These are phyloP conservation scores for Gila robusta DNA, from an alignment of 2,797 vertebrate species.

Conservation along the genomic window DNA sequence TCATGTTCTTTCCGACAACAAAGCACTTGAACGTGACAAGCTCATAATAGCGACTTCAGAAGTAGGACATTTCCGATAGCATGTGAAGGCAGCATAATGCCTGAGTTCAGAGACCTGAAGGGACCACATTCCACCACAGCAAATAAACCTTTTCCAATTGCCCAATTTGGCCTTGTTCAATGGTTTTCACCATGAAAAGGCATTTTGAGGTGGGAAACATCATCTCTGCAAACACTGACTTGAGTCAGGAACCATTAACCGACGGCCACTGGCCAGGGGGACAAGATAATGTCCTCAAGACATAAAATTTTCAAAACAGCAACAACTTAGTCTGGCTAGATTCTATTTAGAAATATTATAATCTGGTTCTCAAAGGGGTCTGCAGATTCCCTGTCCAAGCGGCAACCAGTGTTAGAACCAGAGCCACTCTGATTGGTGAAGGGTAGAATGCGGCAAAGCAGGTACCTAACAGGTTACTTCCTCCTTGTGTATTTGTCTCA, in stretches of 20 bases:
- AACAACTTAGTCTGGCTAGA: background rate
- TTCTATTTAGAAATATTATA: background rate
- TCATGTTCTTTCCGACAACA: too few relatives aligned
- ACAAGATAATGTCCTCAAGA: background rate
- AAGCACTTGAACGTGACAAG: background rate
- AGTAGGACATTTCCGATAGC: background rate
- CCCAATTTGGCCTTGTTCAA: background rate
- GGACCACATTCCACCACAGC: background rate
- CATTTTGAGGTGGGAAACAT: background rate
- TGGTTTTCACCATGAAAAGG: background rate
- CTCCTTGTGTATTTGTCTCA: background rate
- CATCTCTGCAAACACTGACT: background rate
- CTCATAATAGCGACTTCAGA: background rate
- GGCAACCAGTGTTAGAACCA: background rate
- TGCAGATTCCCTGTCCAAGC: background rate
- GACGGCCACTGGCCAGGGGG: background rate
- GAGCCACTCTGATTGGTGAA: background rate
- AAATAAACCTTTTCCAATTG: background rate
- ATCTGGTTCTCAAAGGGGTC: background rate
- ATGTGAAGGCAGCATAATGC: conserved; percentile 17
- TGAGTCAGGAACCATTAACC: background rate
- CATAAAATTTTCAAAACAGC: background rate
- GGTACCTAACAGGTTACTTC: background rate
- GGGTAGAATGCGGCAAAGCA: background rate
- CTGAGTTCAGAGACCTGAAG: background rate